Percentiles rank a stretch among this genome's conserved stretches.
phyloP scores from a whole-genome alignment of 2,797 vertebrate species.

The Lagothrix lagotricha region DNA sequence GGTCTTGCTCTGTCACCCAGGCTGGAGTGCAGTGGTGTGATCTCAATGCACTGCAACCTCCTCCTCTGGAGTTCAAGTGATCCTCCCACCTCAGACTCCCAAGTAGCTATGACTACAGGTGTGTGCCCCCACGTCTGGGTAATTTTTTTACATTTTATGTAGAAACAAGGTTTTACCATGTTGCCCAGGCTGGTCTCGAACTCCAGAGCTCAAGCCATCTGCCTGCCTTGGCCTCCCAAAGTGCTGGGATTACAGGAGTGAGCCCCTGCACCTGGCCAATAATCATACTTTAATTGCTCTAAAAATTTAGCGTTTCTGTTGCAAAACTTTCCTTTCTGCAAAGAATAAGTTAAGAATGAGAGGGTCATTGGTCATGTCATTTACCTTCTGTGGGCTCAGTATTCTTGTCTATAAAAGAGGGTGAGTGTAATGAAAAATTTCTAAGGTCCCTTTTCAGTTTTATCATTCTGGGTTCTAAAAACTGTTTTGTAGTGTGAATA shows the following conservation, averaged over 20 bases:
- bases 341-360: background rate
- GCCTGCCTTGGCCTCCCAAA: background rate
- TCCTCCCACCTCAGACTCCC: background rate
- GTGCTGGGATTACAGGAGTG: background rate
- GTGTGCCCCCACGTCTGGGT: background rate
- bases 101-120: background rate
- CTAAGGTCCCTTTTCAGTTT: background rate
- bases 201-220: background rate
- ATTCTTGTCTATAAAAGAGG: background rate
- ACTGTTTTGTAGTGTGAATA: background rate
- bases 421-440: background rate
- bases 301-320: background rate
- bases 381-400: background rate
- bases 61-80: background rate
- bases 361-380: background rate
- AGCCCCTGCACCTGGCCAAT: background rate
- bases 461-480: background rate
- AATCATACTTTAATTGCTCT: background rate
- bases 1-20: background rate
- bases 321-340: background rate
- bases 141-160: background rate
- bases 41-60: background rate
- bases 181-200: background rate
- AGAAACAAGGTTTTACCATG: background rate
- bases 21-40: background rate